Evolutionary conservation across 1,140 invertebrate species (phyloP).

Genomic region (Halesus radiatus): DNA sequence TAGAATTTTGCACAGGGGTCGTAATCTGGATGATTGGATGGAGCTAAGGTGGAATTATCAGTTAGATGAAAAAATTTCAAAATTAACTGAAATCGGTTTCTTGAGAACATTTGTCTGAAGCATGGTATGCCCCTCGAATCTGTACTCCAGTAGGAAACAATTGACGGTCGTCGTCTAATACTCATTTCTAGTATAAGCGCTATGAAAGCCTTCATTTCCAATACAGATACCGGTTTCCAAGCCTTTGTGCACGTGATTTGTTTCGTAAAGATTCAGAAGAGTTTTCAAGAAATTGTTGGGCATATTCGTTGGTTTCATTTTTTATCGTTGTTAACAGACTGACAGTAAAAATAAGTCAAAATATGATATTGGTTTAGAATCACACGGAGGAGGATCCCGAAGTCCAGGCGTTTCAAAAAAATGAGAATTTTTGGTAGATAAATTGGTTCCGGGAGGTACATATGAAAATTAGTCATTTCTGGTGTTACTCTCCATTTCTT

Average conservation of each 20-base stretch:
- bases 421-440: not conserved
- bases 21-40: too few relatives aligned
- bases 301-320: slow-evolving; percentile 7
- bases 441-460: slow-evolving; percentile 1
- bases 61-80: slow-evolving; percentile 21
- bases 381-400: too few relatives aligned
- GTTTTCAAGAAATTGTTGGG: slow-evolving; percentile 28
- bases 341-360: slow-evolving; percentile 15
- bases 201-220: too few relatives aligned
- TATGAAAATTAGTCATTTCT: not conserved
- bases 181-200: slow-evolving; percentile 20
- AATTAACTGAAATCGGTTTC: slow-evolving; percentile 1
- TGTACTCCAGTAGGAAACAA: slow-evolving; percentile 19
- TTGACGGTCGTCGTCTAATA: slow-evolving; percentile 16
- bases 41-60: too few relatives aligned
- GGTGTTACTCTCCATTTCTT: slow-evolving; percentile 2
- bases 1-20: too few relatives aligned
- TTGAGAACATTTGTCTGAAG: slow-evolving; percentile 58
- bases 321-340: not conserved
- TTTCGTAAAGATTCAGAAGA: too few relatives aligned
- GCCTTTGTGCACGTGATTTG: too few relatives aligned
- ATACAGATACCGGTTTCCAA: too few relatives aligned
- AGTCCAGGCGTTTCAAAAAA: slow-evolving; percentile 11
- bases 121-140: slow-evolving; percentile 57
- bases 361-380: not conserved